phyloP scores from a whole-genome alignment of 2,888 invertebrate genomes.

The Lasioglossum pauxillum region DNA sequence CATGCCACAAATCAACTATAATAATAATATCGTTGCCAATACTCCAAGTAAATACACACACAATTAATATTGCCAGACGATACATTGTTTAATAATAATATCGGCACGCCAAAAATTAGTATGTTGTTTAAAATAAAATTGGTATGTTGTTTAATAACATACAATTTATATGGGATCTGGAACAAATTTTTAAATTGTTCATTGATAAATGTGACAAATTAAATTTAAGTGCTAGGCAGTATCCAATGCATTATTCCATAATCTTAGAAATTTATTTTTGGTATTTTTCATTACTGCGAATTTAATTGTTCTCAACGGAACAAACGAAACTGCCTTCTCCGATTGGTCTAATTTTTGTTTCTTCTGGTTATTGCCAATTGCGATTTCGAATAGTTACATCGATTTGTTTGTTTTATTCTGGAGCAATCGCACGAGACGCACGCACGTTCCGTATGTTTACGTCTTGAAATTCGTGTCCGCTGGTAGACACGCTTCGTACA shows the following conservation, averaged over 20 bases:
- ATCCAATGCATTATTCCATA: neutral
- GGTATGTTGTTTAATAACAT: neutral
- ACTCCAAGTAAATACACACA: neutral
- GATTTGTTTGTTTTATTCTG: neutral
- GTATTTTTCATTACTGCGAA: neutral
- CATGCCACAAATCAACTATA: neutral
- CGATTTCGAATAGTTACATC: neutral
- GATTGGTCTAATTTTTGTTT: neutral
- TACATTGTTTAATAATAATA: neutral
- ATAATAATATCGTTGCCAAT: neutral
- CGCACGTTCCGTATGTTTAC: neutral
- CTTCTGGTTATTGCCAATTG: neutral
- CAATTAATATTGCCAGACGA: neutral
- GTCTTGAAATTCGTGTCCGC: constrained; percentile 8
- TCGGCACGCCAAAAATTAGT: neutral
- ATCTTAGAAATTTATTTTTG: neutral
- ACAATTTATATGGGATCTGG: neutral
- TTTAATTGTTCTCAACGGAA: neutral
- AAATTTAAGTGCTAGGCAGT: neutral
- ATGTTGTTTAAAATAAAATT: neutral
- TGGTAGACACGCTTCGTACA: constrained; percentile 47
- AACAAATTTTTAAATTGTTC: neutral
- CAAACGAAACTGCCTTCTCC: neutral
- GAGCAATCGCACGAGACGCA: neutral
- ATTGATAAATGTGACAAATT: neutral